Conservation (phyloP, 2,113 vertebrate genomes). For the Proteles cristata region DNA sequence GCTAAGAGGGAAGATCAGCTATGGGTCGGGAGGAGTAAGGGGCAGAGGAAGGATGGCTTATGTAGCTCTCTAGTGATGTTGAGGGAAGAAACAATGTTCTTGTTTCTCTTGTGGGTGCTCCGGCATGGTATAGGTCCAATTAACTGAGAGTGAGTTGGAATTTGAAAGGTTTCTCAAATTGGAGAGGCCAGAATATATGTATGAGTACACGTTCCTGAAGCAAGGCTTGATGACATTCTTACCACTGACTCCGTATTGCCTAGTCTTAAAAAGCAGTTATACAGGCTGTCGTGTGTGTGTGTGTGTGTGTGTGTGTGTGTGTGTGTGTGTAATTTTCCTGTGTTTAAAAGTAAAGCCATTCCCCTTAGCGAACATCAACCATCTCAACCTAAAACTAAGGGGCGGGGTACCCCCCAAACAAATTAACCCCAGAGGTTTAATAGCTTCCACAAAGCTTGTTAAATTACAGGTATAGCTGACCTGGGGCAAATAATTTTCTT, state of each 20-base stretch:
- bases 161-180: background rate
- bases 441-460: background rate
- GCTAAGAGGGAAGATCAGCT: background rate
- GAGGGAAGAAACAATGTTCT: background rate
- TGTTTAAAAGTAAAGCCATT: background rate
- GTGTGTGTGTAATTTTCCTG: slow-evolving; percentile 13
- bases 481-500: background rate
- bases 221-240: background rate
- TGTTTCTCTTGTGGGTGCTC: background rate
- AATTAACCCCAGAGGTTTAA: background rate
- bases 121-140: background rate
- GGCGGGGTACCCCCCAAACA: background rate
- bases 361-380: background rate
- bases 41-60: background rate
- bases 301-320: background rate
- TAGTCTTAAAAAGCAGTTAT: background rate
- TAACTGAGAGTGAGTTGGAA: background rate
- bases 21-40: background rate
- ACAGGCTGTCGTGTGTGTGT: background rate
- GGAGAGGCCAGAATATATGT: background rate
- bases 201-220: background rate
- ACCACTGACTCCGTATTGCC: background rate
- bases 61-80: background rate
- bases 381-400: background rate
- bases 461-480: background rate